A percentile compares a stretch with the other conserved stretches of the same genome.
phyloP scores from a whole-genome alignment of 2,888 invertebrate species.

The Coremacera marginata region DNA sequence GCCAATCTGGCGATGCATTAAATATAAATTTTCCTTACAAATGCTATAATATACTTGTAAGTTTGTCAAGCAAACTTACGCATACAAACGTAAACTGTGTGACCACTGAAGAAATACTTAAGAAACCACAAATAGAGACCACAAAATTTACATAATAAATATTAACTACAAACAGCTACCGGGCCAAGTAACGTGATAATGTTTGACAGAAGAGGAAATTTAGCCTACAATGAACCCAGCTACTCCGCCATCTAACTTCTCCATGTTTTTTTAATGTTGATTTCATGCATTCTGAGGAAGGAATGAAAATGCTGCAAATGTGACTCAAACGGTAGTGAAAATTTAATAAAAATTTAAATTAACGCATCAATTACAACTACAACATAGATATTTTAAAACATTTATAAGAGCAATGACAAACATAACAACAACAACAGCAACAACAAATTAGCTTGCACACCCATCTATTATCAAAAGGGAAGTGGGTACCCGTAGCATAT shows the following conservation, averaged over 20 bases:
- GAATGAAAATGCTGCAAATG: neutral
- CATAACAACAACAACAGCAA: constrained; percentile 43
- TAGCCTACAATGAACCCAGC: neutral
- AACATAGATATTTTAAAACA: neutral
- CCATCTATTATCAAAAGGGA: neutral
- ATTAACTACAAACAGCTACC: neutral
- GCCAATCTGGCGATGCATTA: no score
- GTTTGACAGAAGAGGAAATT: neutral
- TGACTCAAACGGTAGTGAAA: constrained; percentile 11
- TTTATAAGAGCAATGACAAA: no score
- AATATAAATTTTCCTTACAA: no score
- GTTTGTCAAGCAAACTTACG: no score
- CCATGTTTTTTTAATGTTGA: no score
- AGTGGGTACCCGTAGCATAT: no score
- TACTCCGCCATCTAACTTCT: neutral
- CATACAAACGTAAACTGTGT: neutral
- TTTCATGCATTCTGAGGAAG: neutral
- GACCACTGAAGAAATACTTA: neutral
- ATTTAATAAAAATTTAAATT: constrained; percentile 63
- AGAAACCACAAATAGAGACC: neutral
- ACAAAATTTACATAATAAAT: neutral
- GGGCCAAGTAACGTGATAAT: neutral
- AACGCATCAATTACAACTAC: constrained; percentile 60
- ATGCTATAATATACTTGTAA: no score
- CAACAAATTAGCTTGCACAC: constrained; percentile 47